These are phyloP conservation scores for Parasteatoda lunata DNA, from an alignment of 2,888 invertebrate species.

Conservation along the genomic window DNA sequence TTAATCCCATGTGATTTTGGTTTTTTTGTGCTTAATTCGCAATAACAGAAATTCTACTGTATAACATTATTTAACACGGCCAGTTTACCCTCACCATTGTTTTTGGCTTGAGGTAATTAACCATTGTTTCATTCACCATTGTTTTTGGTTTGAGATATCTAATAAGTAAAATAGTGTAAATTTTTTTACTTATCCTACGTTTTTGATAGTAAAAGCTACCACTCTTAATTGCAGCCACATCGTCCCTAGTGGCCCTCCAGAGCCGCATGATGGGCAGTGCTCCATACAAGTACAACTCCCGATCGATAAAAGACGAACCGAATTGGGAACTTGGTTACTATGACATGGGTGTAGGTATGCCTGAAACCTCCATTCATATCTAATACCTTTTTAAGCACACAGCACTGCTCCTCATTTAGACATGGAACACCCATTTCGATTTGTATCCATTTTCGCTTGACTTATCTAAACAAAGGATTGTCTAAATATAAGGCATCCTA, in stretches of 20 bases:
- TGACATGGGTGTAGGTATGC: constrained; percentile 69
- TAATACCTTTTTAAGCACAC: constrained; percentile 36
- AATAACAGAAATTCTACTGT: too few species aligned
- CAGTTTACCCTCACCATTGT: too few species aligned
- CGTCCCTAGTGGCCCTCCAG: constrained; percentile 67
- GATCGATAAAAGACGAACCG: constrained; percentile 66
- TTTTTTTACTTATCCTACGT: background rate
- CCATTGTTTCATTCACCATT: too few species aligned
- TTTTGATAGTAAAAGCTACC: constrained; percentile 49
- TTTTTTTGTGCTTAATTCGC: too few species aligned
- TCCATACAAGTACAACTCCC: constrained; percentile 67
- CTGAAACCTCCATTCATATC: constrained; percentile 64
- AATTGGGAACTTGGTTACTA: constrained; percentile 68
- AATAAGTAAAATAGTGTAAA: too few species aligned
- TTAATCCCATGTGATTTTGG: too few species aligned
- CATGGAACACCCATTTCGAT: constrained; percentile 34
- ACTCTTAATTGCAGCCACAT: constrained; percentile 66
- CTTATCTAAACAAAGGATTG: too few species aligned
- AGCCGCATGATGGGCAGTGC: constrained; percentile 67
- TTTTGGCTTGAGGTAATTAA: too few species aligned
- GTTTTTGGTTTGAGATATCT: too few species aligned
- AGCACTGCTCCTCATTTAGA: constrained; percentile 49
- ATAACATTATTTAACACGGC: too few species aligned
- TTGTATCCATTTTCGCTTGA: too few species aligned
- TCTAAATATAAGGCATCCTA: too few species aligned